Base-by-base conservation (phyloP, 2,113 vertebrate species). In the Lethenteron reissneri region DNA sequence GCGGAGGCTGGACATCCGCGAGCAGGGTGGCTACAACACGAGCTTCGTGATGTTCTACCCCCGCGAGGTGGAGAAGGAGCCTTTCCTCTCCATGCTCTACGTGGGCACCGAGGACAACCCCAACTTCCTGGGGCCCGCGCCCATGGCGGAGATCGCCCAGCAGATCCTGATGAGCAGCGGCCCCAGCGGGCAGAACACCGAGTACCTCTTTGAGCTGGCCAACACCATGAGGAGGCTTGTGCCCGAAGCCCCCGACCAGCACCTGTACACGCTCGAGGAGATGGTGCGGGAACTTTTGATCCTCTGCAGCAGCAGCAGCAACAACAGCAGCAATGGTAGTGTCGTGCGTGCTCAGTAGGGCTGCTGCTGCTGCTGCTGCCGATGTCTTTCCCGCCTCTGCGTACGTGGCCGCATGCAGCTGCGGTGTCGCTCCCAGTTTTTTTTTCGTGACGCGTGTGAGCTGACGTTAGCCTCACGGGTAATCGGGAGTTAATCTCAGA, bases 161-260 rank as follows among this genome's bases (percentile, higher is more conserved):
- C 92, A 99, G 83, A 99, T 99, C 74, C 77, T 84, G 71, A 80
- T 74, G 70, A 85, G 88, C 1, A 81, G 81, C 3, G 94, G 94
- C 57, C 90, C 87, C 14, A 99, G 94, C 12, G 92, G 94, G 75
- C 81, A 75, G 76, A 99, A 99, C 78, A 88, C 86, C 0, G 94
- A 99, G 69, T 99, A 99, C 75, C 82, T 97, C 15, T 92, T 99
- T 74, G 81, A 94, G 84, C 86, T 99, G 13, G 92, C 92, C 19
- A 80, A 87, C 12, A 87, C 94, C 58, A 78, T 96, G 57, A 85
- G 92, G 74, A 82, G 77, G 19, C 82, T 91, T 2, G 81, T 90
- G 17, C 94, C 94, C 1, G 90, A 97, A 79, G 88, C 95, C 10
- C 80, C 71, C 13, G 94, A 99, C 11, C 78, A 87, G 19, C 94